phyloP scores from a whole-genome alignment of 1,140 invertebrate species.

The Pararge aegeria region DNA sequence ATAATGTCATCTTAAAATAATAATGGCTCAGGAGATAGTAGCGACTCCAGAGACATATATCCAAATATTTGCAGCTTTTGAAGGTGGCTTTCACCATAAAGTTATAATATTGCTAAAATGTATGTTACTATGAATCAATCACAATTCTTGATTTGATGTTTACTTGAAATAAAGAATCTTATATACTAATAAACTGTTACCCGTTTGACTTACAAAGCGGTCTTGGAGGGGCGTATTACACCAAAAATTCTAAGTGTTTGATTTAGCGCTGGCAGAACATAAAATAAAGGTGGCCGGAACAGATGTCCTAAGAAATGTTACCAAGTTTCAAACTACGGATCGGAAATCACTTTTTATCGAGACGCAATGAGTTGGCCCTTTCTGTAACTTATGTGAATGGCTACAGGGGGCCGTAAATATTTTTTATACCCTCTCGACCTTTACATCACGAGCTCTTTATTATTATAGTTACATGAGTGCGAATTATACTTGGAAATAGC shows the following conservation, averaged over 20 bases:
- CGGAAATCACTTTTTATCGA: constrained; percentile 35
- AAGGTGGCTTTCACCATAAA: too few relatives aligned
- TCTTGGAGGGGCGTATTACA: not conserved
- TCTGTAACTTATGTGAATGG: constrained; percentile 28
- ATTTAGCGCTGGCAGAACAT: constrained; percentile 30
- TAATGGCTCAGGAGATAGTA: too few relatives aligned
- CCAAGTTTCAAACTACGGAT: constrained; percentile 28
- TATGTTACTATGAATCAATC: too few relatives aligned
- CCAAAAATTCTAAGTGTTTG: constrained; percentile 29
- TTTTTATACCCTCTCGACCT: constrained; percentile 15
- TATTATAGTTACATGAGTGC: constrained; percentile 11
- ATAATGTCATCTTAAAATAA: too few relatives aligned
- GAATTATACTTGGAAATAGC: constrained; percentile 3
- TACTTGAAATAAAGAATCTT: too few relatives aligned
- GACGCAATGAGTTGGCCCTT: constrained; percentile 21
- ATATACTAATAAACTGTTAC: too few relatives aligned
- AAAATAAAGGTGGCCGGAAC: constrained; percentile 40
- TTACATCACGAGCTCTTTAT: constrained; percentile 14
- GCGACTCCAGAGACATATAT: too few relatives aligned
- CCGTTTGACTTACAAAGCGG: not conserved
- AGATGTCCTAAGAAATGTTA: constrained; percentile 43
- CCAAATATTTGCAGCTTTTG: too few relatives aligned
- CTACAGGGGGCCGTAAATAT: constrained; percentile 26
- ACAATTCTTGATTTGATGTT: too few relatives aligned
- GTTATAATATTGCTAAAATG: too few relatives aligned